Conservation (phyloP, 2,113 vertebrate genomes). For the Pipra filicauda region DNA sequence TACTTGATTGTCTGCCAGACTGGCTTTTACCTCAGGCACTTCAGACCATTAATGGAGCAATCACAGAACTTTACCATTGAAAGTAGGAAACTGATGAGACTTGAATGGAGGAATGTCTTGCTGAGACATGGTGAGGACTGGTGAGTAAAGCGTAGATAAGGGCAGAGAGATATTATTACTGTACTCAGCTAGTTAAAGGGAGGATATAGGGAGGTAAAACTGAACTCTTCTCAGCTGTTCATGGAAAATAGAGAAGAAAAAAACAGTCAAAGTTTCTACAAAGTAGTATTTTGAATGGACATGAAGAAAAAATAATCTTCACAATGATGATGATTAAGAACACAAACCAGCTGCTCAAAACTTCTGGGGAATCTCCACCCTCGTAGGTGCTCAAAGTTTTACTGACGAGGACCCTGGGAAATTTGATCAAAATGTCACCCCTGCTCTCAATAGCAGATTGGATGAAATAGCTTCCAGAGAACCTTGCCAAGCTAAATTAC, state of each 20-base stretch:
- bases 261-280: fast-evolving
- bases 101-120: background rate
- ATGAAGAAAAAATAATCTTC: background rate
- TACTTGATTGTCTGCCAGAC: background rate
- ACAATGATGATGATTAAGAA: background rate
- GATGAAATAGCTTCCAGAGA: background rate
- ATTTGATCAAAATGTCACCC: background rate
- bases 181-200: background rate
- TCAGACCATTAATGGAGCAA: background rate
- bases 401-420: background rate
- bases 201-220: background rate
- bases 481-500: background rate
- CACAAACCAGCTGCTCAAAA: background rate
- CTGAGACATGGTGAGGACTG: background rate
- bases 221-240: background rate
- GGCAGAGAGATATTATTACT: background rate
- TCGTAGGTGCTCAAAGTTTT: background rate
- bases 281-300: background rate
- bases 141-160: background rate
- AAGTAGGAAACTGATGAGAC: background rate
- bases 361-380: background rate
- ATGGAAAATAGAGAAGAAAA: background rate
- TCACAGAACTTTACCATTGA: background rate
- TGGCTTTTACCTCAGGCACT: background rate
- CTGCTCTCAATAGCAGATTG: background rate